Conservation (phyloP, 2,888 invertebrate species). For the Drosophila macrospina region DNA sequence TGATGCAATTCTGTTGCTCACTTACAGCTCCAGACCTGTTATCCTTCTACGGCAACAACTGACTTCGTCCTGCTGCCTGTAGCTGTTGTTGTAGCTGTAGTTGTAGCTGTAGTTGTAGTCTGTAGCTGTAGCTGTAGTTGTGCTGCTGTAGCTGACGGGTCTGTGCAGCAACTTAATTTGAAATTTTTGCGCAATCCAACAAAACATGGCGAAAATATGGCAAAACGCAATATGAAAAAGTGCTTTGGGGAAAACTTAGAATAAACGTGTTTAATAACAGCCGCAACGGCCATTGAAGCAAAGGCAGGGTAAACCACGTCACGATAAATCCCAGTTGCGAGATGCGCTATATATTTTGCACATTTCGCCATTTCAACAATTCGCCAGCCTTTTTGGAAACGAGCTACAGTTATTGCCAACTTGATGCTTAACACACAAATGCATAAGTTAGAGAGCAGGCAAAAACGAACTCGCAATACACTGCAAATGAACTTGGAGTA, state of each 20-base stretch:
- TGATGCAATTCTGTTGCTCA: slow-evolving; percentile 82
- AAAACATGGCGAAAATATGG: slow-evolving; percentile 76
- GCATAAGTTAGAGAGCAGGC: not conserved
- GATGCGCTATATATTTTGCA: slow-evolving; percentile 38
- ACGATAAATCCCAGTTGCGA: slow-evolving; percentile 53
- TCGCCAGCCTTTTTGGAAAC: slow-evolving; percentile 18
- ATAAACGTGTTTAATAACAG: slow-evolving; percentile 80
- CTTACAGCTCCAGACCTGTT: slow-evolving; percentile 60
- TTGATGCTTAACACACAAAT: slow-evolving; percentile 33
- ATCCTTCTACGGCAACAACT: slow-evolving; percentile 15
- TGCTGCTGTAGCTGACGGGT: slow-evolving; percentile 28
- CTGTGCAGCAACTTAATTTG: slow-evolving; percentile 81
- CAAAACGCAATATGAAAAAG: slow-evolving; percentile 78
- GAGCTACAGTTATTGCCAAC: slow-evolving; percentile 47
- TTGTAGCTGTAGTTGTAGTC: too few species aligned
- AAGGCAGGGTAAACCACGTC: slow-evolving; percentile 2
- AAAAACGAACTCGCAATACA: slow-evolving; percentile 13
- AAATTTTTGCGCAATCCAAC: slow-evolving; percentile 82
- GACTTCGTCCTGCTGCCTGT: too few species aligned
- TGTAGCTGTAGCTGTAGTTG: slow-evolving; percentile 13
- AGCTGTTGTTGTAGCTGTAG: too few species aligned
- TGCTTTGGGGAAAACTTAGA: slow-evolving; percentile 78
- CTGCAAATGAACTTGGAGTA: not conserved
- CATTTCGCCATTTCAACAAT: slow-evolving; percentile 4
- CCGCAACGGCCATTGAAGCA: slow-evolving; percentile 45